These are phyloP conservation scores for Lacanobia oleracea DNA, from an alignment of 2,888 invertebrate genomes.

Conservation along the genomic window DNA sequence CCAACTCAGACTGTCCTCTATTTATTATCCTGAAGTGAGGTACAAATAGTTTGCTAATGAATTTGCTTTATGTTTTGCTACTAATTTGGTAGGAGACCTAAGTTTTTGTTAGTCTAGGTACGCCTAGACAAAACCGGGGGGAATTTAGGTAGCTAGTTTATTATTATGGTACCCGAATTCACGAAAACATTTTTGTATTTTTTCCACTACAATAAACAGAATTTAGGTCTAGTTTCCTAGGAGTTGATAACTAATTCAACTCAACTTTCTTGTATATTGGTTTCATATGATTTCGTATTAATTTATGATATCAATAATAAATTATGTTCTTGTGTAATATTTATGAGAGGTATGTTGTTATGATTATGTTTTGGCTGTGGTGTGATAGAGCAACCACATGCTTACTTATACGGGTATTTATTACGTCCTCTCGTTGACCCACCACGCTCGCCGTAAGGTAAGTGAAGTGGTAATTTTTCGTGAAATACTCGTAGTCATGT, in stretches of 20 bases:
- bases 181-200: conserved; percentile 2
- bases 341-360: neutral
- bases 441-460: too few relatives aligned
- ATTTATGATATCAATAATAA: neutral
- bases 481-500: too few relatives aligned
- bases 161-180: neutral
- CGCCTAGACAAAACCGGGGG: conserved; percentile 7
- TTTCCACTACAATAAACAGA: neutral
- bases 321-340: neutral
- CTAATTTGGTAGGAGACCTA: conserved; percentile 19
- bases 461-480: too few relatives aligned
- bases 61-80: conserved; percentile 22
- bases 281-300: neutral
- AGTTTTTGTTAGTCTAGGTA: conserved; percentile 36
- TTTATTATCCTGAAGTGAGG: conserved; percentile 18
- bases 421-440: too few relatives aligned
- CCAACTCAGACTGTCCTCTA: conserved; percentile 11
- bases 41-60: conserved; percentile 45
- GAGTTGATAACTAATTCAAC: neutral
- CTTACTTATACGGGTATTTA: too few relatives aligned
- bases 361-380: neutral
- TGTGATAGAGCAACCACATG: too few relatives aligned
- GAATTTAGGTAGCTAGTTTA: conserved; percentile 6
- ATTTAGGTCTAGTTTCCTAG: neutral
- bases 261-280: neutral